Base-by-base conservation (phyloP, 2,113 vertebrate genomes). In the Grus americana region DNA sequence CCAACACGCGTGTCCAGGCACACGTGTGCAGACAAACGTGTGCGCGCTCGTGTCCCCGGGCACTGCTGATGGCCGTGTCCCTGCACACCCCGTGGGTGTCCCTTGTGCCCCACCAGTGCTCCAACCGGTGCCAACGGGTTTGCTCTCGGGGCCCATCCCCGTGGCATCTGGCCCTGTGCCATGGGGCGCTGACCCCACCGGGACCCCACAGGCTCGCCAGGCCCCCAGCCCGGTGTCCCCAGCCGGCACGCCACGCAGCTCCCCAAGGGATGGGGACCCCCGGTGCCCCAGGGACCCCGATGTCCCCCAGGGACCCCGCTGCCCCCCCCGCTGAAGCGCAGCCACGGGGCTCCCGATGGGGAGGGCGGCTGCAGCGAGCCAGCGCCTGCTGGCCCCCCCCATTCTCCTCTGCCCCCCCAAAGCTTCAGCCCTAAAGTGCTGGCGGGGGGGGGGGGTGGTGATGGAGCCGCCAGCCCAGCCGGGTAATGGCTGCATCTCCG, bases 401-500 rank as follows among this genome's bases (percentile, higher is more conserved):
- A 2, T 40, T 61, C 49, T 42, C 36, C 30, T 22, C 63, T 2
- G 3, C 20, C 72, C 32, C 65, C 67, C 10, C 18, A 52, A n/a
- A 71, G 38, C 74, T 46, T 12, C 8, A 1, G 29, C 44, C 58
- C 44, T 68, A 34, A 32, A 79, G 66, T 38, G 74, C 72, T 26
- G n/a, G 20, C 11, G 34, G 7, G 11, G 27, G 44, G 21, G 12
- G 50, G 11, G n/a, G 24, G 18, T 6, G 24, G 18, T 6, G 3
- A 29, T 22, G 65, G 71, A 36, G 46, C 63, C 2, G 10, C 58
- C 82, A 63, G 58, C 70, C n/a, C 8, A 10, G 67, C 34, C 32
- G 40, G 75, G 44, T 84, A 91, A 93, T 79, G 58, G 75, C 90
- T 79, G 88, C 85, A 38, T 79, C 80, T 52, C 72, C 11, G 49